Evolutionary conservation across 1,140 invertebrate species (phyloP), one percentile per base, ranked within the genome.

Genomic region (Ceratosolen solmsi): DNA sequence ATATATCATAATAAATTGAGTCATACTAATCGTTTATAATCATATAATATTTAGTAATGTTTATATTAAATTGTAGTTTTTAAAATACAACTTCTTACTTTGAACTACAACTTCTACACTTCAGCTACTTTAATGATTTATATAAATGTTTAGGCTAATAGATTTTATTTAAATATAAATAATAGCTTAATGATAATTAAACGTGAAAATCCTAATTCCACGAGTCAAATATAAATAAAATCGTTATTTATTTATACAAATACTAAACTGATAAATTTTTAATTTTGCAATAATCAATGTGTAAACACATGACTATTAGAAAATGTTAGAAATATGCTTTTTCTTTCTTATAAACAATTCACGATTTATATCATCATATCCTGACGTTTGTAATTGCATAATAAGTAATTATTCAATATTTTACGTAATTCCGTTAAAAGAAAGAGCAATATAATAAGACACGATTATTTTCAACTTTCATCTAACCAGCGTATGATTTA

Each of bases 401-500:
- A 60, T 27, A 60, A 60, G 25, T 60, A 60, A 36, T 65, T 65
- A 22, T 65, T 65, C 17, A 22, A 65, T 17, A 30, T 20, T 65
- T 36, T 9, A 65, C 17, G 60, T 11, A 0, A 36, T 65, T 65
- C 22, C 33, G 36, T 17, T 2, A 36, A 20, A 22, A 33, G 30
- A 17, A 65, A 65, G 25, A 30, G 17, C 22, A 27, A 36, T 65
- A 65, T 22, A 65, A 65, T 65, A 65, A 65, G 60, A 65, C 36
- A 65, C 60, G 60, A 33, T 36, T n/a, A 65, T 65, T 65, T 65
- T n/a, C 15, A 65, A 65, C 60, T 36, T 65, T 65, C 15, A 30
- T 30, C 4, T 22, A 8, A 36, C 15, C 27, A 36, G 13, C 7
- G 58, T 11, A 63, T 63, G 3, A 30, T 63, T 33, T 74, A 33